Conservation (phyloP, 2,888 invertebrate genomes). For the Parnassius glacialis region DNA sequence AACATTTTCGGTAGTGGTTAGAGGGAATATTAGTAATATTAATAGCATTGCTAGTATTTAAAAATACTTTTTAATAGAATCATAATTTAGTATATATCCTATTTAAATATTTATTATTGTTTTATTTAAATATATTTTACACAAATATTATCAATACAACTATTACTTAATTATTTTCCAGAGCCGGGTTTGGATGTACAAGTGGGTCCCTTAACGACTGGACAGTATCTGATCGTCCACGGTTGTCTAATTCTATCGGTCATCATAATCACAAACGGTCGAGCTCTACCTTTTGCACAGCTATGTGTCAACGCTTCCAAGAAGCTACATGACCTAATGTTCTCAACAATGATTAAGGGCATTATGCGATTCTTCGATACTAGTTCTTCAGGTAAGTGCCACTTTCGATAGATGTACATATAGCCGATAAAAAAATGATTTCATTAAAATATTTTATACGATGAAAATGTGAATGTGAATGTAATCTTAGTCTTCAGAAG, state of each 20-base stretch:
- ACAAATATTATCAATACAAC: neutral
- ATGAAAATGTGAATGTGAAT: too few species aligned
- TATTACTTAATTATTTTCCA: slow-evolving; percentile 49
- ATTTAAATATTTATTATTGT: too few species aligned
- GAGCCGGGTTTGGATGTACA: slow-evolving; percentile 60
- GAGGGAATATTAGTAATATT: too few species aligned
- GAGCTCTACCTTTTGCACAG: slow-evolving; percentile 84
- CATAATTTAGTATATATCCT: too few species aligned
- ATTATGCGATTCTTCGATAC: slow-evolving; percentile 88
- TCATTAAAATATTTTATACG: too few species aligned
- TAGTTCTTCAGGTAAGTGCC: slow-evolving; percentile 83
- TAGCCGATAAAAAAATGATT: too few species aligned
- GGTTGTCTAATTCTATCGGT: slow-evolving; percentile 73
- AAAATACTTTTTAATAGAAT: too few species aligned
- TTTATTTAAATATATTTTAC: too few species aligned
- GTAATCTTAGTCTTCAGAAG: too few species aligned
- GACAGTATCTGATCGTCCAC: slow-evolving; percentile 82
- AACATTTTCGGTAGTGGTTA: too few species aligned
- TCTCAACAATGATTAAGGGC: slow-evolving; percentile 75
- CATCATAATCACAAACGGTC: slow-evolving; percentile 79
- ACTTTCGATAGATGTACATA: too few species aligned
- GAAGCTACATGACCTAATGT: slow-evolving; percentile 86
- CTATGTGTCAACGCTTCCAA: slow-evolving; percentile 84
- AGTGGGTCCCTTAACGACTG: slow-evolving; percentile 64
- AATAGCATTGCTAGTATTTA: too few species aligned